Evolutionary conservation across 2,113 vertebrate species (phyloP).

Genomic region (human): GRCh38 chr4:100512001-100512500

Average conservation of each 20-base stretch:
- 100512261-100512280: neutral
- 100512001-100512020: neutral
- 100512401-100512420: neutral
- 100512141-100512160: neutral
- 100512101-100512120: neutral
- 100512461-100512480: neutral
- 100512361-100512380: neutral
- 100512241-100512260: neutral
- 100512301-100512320: constrained; percentile 10
- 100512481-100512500: constrained; percentile 28
- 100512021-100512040: neutral
- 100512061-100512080: neutral
- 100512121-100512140: neutral
- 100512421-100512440: neutral
- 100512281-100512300: neutral
- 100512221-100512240: neutral
- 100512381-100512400: neutral
- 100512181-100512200: neutral
- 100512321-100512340: neutral
- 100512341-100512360: neutral
- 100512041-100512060: neutral
- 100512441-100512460: neutral
- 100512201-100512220: neutral
- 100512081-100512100: neutral
- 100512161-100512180: neutral